A percentile compares a stretch with the other conserved stretches of the same genome.
These are phyloP conservation scores for Crypturellus undulatus DNA, from an alignment of 2,113 vertebrate genomes.

Conservation along the genomic window DNA sequence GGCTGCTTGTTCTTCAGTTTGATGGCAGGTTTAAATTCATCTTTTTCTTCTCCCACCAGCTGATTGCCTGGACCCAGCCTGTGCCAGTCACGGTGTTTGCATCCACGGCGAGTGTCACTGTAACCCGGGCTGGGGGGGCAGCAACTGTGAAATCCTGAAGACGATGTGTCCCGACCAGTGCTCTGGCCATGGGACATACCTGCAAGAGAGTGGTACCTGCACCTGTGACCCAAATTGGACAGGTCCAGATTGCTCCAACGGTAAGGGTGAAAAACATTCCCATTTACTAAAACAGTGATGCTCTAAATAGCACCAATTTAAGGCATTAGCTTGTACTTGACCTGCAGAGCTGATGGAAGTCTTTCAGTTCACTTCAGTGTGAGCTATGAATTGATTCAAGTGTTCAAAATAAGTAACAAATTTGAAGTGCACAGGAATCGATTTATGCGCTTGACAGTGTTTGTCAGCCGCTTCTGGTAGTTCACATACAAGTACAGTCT, in stretches of 20 bases:
- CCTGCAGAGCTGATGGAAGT: background rate
- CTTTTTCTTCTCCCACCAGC: constrained; percentile 74
- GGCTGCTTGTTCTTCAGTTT: background rate
- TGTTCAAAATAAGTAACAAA: background rate
- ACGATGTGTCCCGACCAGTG: constrained; percentile 96
- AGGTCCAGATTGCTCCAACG: constrained; percentile 94
- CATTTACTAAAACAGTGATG: background rate
- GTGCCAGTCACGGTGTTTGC: constrained; percentile 91
- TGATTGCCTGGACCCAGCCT: constrained; percentile 93
- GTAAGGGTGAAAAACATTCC: constrained; percentile 75
- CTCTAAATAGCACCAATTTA: background rate
- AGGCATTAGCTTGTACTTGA: background rate
- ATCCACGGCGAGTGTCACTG: constrained; percentile 97
- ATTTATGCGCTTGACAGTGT: background rate
- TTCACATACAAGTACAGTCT: background rate
- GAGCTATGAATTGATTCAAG: background rate
- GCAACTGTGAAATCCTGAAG: constrained; percentile 91
- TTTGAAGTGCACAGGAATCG: constrained; percentile 2
- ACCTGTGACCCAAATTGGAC: constrained; percentile 94
- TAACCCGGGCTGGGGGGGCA: constrained; percentile 93
- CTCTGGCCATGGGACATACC: constrained; percentile 92
- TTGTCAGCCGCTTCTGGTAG: background rate
- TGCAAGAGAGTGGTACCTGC: constrained; percentile 91
- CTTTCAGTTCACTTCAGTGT: background rate
- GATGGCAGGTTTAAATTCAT: background rate